These are phyloP conservation scores for Pseudorectes ferrugineus DNA, from an alignment of 2,113 vertebrate species.

Conservation along the genomic window DNA sequence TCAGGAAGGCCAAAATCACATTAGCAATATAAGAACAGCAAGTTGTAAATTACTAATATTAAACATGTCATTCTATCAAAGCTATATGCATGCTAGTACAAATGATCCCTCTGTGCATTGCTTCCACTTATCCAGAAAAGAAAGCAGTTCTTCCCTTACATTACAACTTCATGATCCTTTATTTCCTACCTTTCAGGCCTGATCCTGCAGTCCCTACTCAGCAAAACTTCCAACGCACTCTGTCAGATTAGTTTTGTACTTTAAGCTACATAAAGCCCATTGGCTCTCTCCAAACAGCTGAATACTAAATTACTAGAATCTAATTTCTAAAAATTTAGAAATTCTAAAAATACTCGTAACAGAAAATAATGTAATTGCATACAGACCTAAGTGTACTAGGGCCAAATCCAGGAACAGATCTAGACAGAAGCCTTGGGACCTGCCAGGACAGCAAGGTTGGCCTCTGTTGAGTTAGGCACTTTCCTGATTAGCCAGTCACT, in stretches of 20 bases:
- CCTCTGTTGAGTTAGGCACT: not conserved
- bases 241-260: not conserved
- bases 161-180: not conserved
- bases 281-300: not conserved
- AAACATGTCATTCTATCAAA: not conserved
- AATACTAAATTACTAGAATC: not conserved
- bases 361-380: not conserved
- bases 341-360: not conserved
- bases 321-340: not conserved
- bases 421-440: not conserved
- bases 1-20: not conserved
- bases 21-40: not conserved
- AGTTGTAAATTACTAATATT: not conserved
- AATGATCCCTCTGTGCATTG: not conserved
- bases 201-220: slow-evolving; percentile 63
- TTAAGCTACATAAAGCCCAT: not conserved
- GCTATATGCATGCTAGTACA: not conserved
- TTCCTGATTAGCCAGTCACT: slow-evolving; percentile 2
- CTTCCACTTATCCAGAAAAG: not conserved
- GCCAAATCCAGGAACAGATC: not conserved
- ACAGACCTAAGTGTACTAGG: not conserved
- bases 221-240: not conserved
- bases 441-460: not conserved
- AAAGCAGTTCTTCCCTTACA: not conserved
- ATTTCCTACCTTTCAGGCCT: slow-evolving; percentile 51